These are phyloP conservation scores for Ceratina calcarata DNA, from an alignment of 1,140 invertebrate genomes.

Conservation along the genomic window DNA sequence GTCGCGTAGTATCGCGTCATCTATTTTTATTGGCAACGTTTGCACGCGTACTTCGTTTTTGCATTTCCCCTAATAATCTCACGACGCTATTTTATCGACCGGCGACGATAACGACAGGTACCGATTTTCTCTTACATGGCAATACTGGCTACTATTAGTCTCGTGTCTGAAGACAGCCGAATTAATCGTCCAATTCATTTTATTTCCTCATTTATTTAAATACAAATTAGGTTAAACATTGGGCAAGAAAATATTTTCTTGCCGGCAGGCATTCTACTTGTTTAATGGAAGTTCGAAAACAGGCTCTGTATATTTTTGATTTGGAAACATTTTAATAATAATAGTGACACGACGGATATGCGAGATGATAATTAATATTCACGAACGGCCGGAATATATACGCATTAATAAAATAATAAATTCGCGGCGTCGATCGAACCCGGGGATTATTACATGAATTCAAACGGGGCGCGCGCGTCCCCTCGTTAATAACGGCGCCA, in stretches of 20 bases:
- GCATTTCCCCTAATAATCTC: no score
- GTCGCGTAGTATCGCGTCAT: no score
- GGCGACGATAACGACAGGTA: neutral
- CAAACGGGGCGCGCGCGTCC: neutral
- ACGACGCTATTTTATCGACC: neutral
- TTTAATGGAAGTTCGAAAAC: no score
- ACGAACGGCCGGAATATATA: constrained; percentile 21
- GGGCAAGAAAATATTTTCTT: no score
- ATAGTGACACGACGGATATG: constrained; percentile 1
- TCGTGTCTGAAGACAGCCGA: no score
- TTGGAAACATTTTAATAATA: neutral
- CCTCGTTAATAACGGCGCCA: constrained; percentile 31
- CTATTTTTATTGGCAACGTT: neutral
- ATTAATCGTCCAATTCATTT: no score
- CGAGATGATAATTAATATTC: constrained; percentile 25
- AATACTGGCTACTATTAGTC: no score
- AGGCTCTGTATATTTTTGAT: no score
- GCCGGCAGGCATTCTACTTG: no score
- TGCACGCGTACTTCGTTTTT: neutral
- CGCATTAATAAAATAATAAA: constrained; percentile 48
- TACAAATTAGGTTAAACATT: no score
- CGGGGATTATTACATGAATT: constrained; percentile 3
- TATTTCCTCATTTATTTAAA: no score
- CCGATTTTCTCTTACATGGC: neutral
- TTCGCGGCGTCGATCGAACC: constrained; percentile 17